phyloP scores from a whole-genome alignment of 1,140 invertebrate genomes.

The Leptonema lineaticorne region DNA sequence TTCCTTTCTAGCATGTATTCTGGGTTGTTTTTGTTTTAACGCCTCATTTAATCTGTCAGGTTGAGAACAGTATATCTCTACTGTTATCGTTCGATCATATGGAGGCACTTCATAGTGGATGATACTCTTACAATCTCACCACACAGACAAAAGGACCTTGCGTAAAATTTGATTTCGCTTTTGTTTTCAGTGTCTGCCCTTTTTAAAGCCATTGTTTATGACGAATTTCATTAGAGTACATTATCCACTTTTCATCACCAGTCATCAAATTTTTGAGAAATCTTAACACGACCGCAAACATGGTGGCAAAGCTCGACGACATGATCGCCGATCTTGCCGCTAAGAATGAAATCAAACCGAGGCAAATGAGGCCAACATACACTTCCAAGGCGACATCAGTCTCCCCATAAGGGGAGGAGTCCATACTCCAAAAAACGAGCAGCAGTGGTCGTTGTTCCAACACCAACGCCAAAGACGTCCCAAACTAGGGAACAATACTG shows the following conservation, averaged over 20 bases:
- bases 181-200: neutral
- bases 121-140: neutral
- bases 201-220: neutral
- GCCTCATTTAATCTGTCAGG: neutral
- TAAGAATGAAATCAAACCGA: no score
- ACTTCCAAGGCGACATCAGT: no score
- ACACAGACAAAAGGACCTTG: neutral
- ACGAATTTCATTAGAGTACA: neutral
- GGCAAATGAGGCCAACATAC: no score
- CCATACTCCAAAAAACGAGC: no score
- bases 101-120: neutral
- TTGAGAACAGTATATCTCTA: neutral
- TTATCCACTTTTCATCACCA: neutral
- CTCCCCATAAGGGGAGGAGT: no score
- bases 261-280: neutral
- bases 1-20: neutral
- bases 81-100: neutral
- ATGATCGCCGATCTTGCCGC: no score
- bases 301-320: no score
- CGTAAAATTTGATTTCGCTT: neutral
- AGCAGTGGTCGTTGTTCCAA: no score
- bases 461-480: no score
- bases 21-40: neutral
- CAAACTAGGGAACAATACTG: no score
- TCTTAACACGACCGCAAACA: no score